These are phyloP conservation scores for Peromyscus californicus DNA, from an alignment of 2,113 vertebrate genomes.

Conservation along the genomic window DNA sequence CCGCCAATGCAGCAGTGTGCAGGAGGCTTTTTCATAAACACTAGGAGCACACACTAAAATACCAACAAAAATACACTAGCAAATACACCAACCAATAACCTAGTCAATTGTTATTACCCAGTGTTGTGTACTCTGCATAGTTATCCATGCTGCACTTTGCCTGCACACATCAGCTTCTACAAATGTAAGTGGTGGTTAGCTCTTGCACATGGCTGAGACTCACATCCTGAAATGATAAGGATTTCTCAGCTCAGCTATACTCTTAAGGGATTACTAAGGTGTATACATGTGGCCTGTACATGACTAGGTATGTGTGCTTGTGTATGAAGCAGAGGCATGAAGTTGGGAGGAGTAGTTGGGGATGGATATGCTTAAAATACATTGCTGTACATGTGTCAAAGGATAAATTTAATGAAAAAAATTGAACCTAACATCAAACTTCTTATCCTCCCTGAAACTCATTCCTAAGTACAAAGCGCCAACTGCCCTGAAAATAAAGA, in stretches of 20 bases:
- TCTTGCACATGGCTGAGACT: not conserved
- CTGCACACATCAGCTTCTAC: no score
- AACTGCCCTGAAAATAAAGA: not conserved
- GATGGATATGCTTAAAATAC: not conserved
- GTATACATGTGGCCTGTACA: not conserved
- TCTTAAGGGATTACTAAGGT: not conserved
- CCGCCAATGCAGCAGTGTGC: not conserved
- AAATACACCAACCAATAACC: not conserved
- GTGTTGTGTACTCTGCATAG: not conserved
- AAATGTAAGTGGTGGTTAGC: no score
- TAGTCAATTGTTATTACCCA: not conserved
- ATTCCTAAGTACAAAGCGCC: not conserved
- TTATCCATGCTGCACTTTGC: not conserved
- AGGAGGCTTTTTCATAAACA: not conserved
- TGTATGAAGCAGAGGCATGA: not conserved
- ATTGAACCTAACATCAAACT: not conserved
- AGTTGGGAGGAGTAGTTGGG: not conserved
- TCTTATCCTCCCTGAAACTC: not conserved
- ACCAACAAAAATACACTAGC: no score
- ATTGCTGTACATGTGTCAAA: not conserved
- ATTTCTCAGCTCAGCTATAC: not conserved
- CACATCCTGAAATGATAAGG: not conserved
- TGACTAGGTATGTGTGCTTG: not conserved
- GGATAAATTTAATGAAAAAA: not conserved
- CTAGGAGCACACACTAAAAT: not conserved